A percentile compares a stretch with the other conserved stretches of the same genome.
These are phyloP conservation scores for Proales similis DNA, from an alignment of 1,140 invertebrate species.

Conservation along the genomic window DNA sequence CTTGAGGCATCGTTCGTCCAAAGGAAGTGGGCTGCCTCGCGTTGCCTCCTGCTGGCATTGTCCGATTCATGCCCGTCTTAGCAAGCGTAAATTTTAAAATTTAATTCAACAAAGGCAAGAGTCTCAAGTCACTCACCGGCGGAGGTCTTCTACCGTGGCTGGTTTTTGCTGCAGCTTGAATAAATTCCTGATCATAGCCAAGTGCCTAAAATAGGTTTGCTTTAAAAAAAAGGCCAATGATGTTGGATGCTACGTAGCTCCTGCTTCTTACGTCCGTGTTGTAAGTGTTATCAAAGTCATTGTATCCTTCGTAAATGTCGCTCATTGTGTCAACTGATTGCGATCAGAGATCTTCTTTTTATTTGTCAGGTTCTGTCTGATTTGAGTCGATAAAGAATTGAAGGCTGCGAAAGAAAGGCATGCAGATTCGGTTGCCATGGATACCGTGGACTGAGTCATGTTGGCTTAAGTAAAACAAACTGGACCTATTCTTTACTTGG, in stretches of 20 bases:
- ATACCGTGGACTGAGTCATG: no score
- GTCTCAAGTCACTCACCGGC: conserved; percentile 41
- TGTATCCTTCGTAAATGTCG: conserved; percentile 26
- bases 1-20: conserved; percentile 42
- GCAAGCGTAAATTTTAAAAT: conserved; percentile 3
- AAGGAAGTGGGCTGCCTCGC: conserved; percentile 48
- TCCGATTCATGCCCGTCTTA: conserved; percentile 42
- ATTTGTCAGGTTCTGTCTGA: no score
- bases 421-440: no score
- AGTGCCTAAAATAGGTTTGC: conserved; percentile 48
- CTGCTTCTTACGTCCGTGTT: conserved; percentile 17
- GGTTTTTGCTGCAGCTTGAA: conserved; percentile 59
- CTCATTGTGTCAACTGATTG: no score
- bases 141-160: conserved; percentile 60
- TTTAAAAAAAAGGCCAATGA: neutral
- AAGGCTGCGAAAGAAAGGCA: no score
- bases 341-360: no score
- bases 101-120: conserved; percentile 39
- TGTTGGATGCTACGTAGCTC: neutral
- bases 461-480: no score
- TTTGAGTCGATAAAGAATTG: no score
- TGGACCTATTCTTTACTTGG: no score
- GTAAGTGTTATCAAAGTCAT: conserved; percentile 22
- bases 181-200: conserved; percentile 63
- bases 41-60: conserved; percentile 40